phyloP scores from a whole-genome alignment of 2,888 invertebrate species.

The Tricholauxania praeusta region DNA sequence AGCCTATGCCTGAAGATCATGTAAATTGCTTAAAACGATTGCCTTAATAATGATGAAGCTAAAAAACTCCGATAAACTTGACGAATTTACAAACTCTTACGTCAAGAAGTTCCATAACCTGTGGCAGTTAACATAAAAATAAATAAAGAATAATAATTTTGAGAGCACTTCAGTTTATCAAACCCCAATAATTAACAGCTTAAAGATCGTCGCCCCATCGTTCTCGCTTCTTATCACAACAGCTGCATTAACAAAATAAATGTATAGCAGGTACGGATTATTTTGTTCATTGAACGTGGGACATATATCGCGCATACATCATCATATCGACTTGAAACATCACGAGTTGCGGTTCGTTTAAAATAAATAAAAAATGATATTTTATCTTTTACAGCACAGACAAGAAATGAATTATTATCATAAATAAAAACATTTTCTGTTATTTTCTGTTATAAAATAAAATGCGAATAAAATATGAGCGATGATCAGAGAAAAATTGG shows the following conservation, averaged over 20 bases:
- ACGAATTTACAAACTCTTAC: neutral
- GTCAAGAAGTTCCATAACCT: neutral
- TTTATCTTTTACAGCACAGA: conserved; percentile 2
- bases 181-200: neutral
- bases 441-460: conserved; percentile 2
- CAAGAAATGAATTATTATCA: conserved; percentile 19
- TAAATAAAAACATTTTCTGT: neutral
- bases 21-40: too few species aligned
- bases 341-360: conserved; percentile 3
- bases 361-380: conserved; percentile 23
- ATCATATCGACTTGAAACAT: neutral
- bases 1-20: too few species aligned
- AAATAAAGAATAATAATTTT: neutral
- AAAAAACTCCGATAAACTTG: too few species aligned
- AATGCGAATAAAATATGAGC: conserved; percentile 6
- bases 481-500: neutral
- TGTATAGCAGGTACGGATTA: too few species aligned
- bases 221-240: conserved; percentile 13
- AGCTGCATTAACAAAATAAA: conserved; percentile 18
- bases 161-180: neutral
- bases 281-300: too few species aligned
- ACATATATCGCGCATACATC: neutral
- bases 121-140: neutral
- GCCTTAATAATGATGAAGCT: too few species aligned
- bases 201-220: neutral